phyloP scores from a whole-genome alignment of 2,888 invertebrate species.

The Pseudoips prasinana region DNA sequence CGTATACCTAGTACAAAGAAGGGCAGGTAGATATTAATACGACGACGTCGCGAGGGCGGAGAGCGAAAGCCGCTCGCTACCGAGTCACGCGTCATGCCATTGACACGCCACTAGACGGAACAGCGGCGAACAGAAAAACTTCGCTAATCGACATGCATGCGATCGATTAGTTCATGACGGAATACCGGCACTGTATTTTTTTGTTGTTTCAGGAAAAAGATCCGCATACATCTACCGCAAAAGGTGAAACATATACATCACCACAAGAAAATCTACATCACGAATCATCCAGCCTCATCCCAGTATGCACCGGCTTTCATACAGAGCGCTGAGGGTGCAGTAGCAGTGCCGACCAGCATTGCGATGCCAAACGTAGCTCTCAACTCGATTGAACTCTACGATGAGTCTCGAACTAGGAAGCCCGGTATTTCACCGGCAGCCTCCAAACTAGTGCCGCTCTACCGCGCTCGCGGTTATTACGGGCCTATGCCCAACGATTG shows the following conservation, averaged over 20 bases:
- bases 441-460: slow-evolving; percentile 69
- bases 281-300: slow-evolving; percentile 71
- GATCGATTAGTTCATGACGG: slow-evolving; percentile 42
- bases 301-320: slow-evolving; percentile 74
- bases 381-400: slow-evolving; percentile 60
- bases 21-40: slow-evolving; percentile 23
- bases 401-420: slow-evolving; percentile 50
- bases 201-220: slow-evolving; percentile 79
- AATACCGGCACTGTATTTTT: slow-evolving; percentile 51
- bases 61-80: slow-evolving; percentile 65
- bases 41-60: slow-evolving; percentile 45
- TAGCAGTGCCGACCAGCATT: slow-evolving; percentile 61
- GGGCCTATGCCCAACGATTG: slow-evolving; percentile 62
- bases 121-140: slow-evolving; percentile 42
- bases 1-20: slow-evolving; percentile 50
- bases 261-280: slow-evolving; percentile 79
- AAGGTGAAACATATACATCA: slow-evolving; percentile 80
- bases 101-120: slow-evolving; percentile 67
- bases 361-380: slow-evolving; percentile 57
- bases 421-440: slow-evolving; percentile 47
- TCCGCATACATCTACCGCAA: slow-evolving; percentile 81
- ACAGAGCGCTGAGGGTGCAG: slow-evolving; percentile 67
- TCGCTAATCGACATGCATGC: slow-evolving; percentile 52
- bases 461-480: slow-evolving; percentile 73
- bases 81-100: slow-evolving; percentile 64